Base-by-base conservation (phyloP, 2,113 vertebrate genomes). In the Nettapus auritus region DNA sequence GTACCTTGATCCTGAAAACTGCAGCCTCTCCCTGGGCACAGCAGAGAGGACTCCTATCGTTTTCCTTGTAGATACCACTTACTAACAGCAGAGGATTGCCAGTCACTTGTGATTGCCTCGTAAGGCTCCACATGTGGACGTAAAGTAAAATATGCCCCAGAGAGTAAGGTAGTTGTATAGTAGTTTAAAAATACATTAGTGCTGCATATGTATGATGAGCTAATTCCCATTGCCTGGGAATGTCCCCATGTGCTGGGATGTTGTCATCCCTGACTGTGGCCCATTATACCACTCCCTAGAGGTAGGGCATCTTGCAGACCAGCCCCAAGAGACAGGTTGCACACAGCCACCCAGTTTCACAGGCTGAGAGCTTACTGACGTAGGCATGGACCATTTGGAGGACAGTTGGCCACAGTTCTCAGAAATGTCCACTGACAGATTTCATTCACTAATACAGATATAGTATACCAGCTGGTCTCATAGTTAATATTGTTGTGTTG, bases 1-100 rank as follows among this genome's bases (percentile, higher is more conserved):
- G 21, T 57, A 57, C 3, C 62, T 64, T 5, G 2, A 5, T 12
- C 6, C 4, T 50, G 40, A 85, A 91, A 48, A 1, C 23, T 57
- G 23, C 29, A 74, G 7, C 26, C 64, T 11, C 33, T 20, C 14
- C 25, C 40, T 50, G 50, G 52, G 14, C 14, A 91, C 70, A 23
- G 6, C 8, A 22, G 22, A 46, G 23, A 73, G 59, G 50, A 40
- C 25, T n/a, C 3, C 29, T 59, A 22, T 16, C 0, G 0, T 82
- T 89, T 87, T 76, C 26, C 28, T 73, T 70, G 44, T 12, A 66
- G 89, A 40, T 13, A 57, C 14, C 22, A 22, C 69, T 67, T 74
- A n/a, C 44, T 55, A 50, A 19, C 57, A 62, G 29, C n/a, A 17
- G 55, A 52, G 17, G 40, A 57, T n/a, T 62, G 8, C n/a, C 77